Evolutionary conservation across 1,140 invertebrate species (phyloP).

Genomic region (Drosophila nigromelanica): DNA sequence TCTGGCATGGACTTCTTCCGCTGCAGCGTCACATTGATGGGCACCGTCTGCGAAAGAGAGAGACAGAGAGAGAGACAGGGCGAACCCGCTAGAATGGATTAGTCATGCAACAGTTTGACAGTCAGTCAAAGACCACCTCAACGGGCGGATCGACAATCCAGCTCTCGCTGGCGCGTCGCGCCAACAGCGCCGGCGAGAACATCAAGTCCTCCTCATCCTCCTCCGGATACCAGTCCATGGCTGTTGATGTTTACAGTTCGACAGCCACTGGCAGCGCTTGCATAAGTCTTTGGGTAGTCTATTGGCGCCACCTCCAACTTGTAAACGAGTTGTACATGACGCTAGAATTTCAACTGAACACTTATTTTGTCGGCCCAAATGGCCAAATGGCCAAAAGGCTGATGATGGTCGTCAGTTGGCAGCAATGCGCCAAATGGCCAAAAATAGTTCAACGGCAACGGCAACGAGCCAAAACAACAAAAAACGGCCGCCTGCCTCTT

Average conservation of each 20-base stretch:
- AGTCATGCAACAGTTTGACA: background rate
- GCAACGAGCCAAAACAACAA: constrained; percentile 72
- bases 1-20: constrained; percentile 98
- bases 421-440: constrained; percentile 51
- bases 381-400: constrained; percentile 5
- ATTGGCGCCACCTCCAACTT: constrained; percentile 62
- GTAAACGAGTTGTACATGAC: constrained; percentile 76
- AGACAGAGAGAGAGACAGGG: background rate
- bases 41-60: constrained; percentile 86
- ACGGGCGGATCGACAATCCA: constrained; percentile 93
- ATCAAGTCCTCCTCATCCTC: constrained; percentile 93
- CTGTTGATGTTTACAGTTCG: constrained; percentile 4
- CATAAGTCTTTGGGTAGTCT: constrained; percentile 53
- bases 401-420: constrained; percentile 20
- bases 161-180: constrained; percentile 91
- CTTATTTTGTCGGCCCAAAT: constrained; percentile 4
- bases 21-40: constrained; percentile 89
- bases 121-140: constrained; percentile 87
- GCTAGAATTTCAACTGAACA: constrained; percentile 51
- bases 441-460: constrained; percentile 72
- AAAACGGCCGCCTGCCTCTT: constrained; percentile 19
- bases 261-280: constrained; percentile 35
- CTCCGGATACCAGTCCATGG: constrained; percentile 88
- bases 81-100: background rate
- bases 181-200: constrained; percentile 93